These are phyloP conservation scores for Drosophila mauritiana DNA, from an alignment of 1,140 invertebrate genomes.

Conservation along the genomic window DNA sequence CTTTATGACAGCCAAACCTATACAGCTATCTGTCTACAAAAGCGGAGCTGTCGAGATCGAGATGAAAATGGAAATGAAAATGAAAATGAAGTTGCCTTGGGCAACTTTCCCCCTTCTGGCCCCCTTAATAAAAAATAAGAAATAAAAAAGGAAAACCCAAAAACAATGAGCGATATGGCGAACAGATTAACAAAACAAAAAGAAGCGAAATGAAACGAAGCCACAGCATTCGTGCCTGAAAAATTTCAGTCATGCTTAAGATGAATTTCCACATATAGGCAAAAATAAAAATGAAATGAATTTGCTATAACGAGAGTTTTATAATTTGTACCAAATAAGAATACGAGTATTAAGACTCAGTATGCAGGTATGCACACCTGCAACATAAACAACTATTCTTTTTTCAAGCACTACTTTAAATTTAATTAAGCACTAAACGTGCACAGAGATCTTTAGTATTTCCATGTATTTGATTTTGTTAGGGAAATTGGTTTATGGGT, in stretches of 20 bases:
- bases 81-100: slow-evolving; percentile 43
- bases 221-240: slow-evolving; percentile 31
- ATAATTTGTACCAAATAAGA: slow-evolving; percentile 30
- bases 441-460: background rate
- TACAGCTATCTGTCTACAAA: slow-evolving; percentile 8
- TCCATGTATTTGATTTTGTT: slow-evolving; percentile 18
- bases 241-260: slow-evolving; percentile 20
- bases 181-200: slow-evolving; percentile 41
- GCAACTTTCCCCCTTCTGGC: slow-evolving; percentile 16
- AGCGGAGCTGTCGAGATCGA: slow-evolving; percentile 10
- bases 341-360: background rate
- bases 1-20: slow-evolving; percentile 27
- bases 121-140: background rate
- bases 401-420: too few species aligned
- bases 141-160: background rate
- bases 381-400: too few species aligned
- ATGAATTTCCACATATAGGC: slow-evolving; percentile 30
- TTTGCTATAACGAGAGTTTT: background rate
- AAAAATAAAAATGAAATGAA: slow-evolving; percentile 8
- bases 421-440: background rate
- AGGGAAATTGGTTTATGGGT: slow-evolving; percentile 44
- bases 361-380: background rate
- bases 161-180: slow-evolving; percentile 32
- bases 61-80: slow-evolving; percentile 15
- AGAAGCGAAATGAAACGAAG: slow-evolving; percentile 40